Percentiles rank a stretch among this genome's conserved stretches.
These are phyloP conservation scores for Neoniphon sammara DNA, from an alignment of 2,797 vertebrate genomes.

Conservation along the genomic window DNA sequence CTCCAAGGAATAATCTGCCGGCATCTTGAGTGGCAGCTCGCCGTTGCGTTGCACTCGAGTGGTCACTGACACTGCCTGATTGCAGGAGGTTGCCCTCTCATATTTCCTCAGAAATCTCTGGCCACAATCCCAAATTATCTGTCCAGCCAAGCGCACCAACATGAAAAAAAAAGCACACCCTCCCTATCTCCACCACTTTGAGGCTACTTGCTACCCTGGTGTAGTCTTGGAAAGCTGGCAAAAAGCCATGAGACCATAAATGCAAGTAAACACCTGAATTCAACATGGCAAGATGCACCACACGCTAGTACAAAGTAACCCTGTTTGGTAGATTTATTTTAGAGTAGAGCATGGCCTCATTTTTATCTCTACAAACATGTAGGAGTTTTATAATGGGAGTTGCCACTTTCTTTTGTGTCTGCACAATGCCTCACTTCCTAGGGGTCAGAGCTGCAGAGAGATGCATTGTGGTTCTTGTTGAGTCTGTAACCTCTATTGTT, in stretches of 20 bases:
- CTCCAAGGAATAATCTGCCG: conserved; percentile 55
- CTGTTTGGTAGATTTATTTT: conserved; percentile 8
- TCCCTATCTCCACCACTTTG: conserved; percentile 47
- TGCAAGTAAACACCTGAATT: conserved; percentile 41
- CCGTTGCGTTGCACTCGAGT: conserved; percentile 63
- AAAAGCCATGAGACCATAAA: conserved; percentile 42
- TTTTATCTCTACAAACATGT: neutral
- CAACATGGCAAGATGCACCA: conserved; percentile 25
- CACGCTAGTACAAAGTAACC: neutral
- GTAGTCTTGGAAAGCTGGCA: conserved; percentile 60
- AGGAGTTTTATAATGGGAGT: conserved; percentile 12
- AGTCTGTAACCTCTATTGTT: conserved; percentile 60
- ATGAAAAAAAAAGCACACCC: conserved; percentile 42
- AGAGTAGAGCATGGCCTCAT: neutral
- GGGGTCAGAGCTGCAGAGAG: conserved; percentile 34
- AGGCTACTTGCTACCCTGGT: conserved; percentile 54
- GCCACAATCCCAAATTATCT: conserved; percentile 64
- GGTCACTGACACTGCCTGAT: conserved; percentile 66
- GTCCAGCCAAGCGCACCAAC: conserved; percentile 56
- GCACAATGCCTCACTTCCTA: conserved; percentile 49
- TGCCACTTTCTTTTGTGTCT: conserved; percentile 42
- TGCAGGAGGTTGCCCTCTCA: conserved; percentile 72
- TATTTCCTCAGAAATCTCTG: conserved; percentile 72
- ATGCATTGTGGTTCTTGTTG: conserved; percentile 33
- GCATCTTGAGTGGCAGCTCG: conserved; percentile 61